Base-by-base conservation (phyloP, 2,113 vertebrate species). In the Accipiter cooperii region DNA sequence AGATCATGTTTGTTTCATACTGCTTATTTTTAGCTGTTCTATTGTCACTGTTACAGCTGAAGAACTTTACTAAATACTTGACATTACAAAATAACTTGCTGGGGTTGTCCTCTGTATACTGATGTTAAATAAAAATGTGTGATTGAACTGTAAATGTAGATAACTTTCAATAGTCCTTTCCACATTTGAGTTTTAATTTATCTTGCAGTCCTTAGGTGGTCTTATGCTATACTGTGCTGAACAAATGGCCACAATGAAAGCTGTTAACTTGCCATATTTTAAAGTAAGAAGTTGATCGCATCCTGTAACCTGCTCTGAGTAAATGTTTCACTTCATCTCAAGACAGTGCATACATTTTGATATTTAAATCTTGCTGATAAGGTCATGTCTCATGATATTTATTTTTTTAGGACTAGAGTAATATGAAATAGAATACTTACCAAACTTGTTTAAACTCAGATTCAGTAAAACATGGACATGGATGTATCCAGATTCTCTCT, bases 61-160 rank as follows among this genome's bases (percentile, higher is more conserved):
- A 97, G 90, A 98, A 97, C 91, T 96, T 96, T 84, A 96, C 80
- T 70, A 81, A 95, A 63, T 87, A 93, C 96, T 87, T 95, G 97
- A 96, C 92, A 91, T 94, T 94, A 96, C 75, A 89, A 92, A 97
- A 96, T 93, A 73, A 96, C 96, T 97, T 71, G 95, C 96, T 93
- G 97, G 89, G 97, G 90, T 95, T 96, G 96, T 97, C 96, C 95
- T 97, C 95, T 97, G 97, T 97, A 85, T 96, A 70, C 74, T 96
- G 96, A 97, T 96, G 52, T 93, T 95, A 96, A 98, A 97, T 98
- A 97, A 98, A 97, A 92, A 90, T 54, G 58, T 96, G 96, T 97
- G 93, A 95, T 90, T 96, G 97, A 97, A 92, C 84, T 95, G 85
- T 96, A 96, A 95, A 97, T 86, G 92, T 85, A 96, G 96, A 90